These are phyloP conservation scores for Galaxea fascicularis DNA, from an alignment of 92 coral and sea anemone species.

Conservation along the genomic window DNA sequence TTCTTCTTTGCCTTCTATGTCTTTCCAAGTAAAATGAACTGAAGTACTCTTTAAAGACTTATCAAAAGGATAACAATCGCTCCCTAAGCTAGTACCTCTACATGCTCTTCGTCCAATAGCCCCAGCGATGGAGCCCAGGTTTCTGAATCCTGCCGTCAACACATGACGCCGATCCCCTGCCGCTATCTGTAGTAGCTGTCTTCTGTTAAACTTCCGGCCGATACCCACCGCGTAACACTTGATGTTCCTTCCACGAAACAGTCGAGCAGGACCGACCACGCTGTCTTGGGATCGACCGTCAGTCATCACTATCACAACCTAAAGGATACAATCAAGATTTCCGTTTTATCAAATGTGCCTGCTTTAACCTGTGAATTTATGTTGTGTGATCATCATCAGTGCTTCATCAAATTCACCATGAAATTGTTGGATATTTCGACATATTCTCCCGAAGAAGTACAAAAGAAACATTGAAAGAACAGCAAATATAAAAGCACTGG, in stretches of 20 bases:
- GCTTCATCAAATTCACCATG: no score
- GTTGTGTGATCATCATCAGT: no score
- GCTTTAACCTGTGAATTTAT: no score
- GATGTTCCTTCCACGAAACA: constrained; percentile 56
- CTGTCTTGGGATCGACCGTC: constrained; percentile 72
- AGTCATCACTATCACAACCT: constrained; percentile 65
- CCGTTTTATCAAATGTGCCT: no score
- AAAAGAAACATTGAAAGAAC: no score
- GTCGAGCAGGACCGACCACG: constrained; percentile 55
- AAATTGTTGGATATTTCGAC: no score
- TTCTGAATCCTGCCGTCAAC: constrained; percentile 60
- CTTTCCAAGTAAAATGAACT: no score
- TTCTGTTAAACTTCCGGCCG: constrained; percentile 43
- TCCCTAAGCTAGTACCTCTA: neutral
- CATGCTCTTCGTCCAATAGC: constrained; percentile 71
- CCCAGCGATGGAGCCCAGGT: constrained; percentile 59
- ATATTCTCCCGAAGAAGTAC: no score
- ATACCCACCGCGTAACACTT: constrained; percentile 79
- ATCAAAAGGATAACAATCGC: neutral
- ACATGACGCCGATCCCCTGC: constrained; percentile 64
- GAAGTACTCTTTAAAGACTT: neutral
- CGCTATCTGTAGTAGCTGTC: constrained; percentile 66
- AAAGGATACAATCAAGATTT: constrained; percentile 26
- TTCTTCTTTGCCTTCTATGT: no score
- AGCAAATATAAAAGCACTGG: no score